Percentiles rank a stretch among this genome's conserved stretches.
Evolutionary conservation across 92 coral and sea anemone genomes (phyloP).

Genomic region (Pocillopora meandrina): DNA sequence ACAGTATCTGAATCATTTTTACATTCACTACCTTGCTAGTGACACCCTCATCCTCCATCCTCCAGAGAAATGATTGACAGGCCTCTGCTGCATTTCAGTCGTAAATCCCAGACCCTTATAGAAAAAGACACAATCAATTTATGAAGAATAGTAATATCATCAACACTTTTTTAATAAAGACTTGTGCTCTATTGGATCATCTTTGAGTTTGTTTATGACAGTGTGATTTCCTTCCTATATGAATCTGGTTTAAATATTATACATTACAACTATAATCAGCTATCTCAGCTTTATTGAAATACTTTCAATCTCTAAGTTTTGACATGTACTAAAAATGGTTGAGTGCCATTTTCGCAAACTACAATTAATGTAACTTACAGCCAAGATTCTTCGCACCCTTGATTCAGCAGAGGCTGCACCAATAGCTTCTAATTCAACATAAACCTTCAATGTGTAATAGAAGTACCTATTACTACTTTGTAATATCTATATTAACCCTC

Average conservation of each 20-base stretch:
- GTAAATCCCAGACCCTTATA: conserved; percentile 98
- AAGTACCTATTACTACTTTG: not conserved
- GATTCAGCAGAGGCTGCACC: conserved; percentile 99
- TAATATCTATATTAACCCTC: no score
- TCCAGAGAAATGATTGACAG: conserved; percentile 96
- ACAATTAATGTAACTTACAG: conserved; percentile 61
- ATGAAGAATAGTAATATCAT: not conserved
- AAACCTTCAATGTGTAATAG: conserved; percentile 65
- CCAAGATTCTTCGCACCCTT: conserved; percentile 93
- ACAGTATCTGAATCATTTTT: not conserved
- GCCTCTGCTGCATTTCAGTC: conserved; percentile 96
- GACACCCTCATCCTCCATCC: conserved; percentile 99
- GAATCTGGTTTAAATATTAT: no score
- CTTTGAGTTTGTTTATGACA: not conserved
- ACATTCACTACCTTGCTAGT: conserved; percentile 71
- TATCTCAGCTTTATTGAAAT: no score
- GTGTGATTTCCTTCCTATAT: no score
- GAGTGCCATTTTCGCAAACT: no score
- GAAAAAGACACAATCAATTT: not conserved
- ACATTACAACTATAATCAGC: no score
- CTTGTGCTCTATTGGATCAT: no score
- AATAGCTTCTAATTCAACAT: conserved; percentile 91
- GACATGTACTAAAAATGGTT: no score
- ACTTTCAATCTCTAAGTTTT: no score
- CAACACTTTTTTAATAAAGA: not conserved